Percentiles rank a stretch among this genome's conserved stretches.
These are phyloP conservation scores for Asobara japonica DNA, from an alignment of 1,140 invertebrate genomes.

Conservation along the genomic window DNA sequence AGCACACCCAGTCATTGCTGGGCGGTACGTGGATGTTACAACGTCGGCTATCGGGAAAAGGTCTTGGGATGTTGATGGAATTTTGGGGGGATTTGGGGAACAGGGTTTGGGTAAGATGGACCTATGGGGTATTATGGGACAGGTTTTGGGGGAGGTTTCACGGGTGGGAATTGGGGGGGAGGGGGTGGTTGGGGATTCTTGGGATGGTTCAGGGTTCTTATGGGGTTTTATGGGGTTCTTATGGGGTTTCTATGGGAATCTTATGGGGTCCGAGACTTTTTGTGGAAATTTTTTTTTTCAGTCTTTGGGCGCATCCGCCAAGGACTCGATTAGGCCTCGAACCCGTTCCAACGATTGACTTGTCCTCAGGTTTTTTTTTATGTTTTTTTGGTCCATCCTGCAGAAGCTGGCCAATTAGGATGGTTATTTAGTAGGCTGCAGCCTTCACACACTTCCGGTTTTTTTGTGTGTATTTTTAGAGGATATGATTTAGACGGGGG, in stretches of 20 bases:
- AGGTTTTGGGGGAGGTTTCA: background rate
- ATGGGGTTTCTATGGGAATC: too few species aligned
- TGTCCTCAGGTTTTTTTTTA: background rate
- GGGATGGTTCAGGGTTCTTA: too few species aligned
- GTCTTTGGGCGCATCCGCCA: too few species aligned
- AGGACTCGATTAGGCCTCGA: background rate
- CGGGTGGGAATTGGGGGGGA: too few species aligned
- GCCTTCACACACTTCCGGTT: constrained; percentile 10
- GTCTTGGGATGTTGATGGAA: too few species aligned
- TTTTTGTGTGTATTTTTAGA: background rate
- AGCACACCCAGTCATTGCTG: background rate
- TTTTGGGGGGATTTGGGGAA: background rate
- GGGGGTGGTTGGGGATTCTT: too few species aligned
- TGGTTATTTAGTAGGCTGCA: constrained; percentile 13
- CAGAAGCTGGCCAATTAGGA: constrained; percentile 15
- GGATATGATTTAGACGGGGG: background rate
- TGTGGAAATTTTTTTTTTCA: too few species aligned
- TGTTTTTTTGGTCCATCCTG: background rate
- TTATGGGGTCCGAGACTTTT: too few species aligned
- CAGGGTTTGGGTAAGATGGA: background rate
- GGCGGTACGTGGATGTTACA: constrained; percentile 20
- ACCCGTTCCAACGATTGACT: background rate
- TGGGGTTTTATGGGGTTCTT: too few species aligned
- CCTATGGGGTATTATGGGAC: background rate
- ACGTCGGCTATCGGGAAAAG: too few species aligned